Percentiles rank a stretch among this genome's conserved stretches.
phyloP scores from a whole-genome alignment of 2,797 vertebrate genomes.

The Sebastes trivittatus region DNA sequence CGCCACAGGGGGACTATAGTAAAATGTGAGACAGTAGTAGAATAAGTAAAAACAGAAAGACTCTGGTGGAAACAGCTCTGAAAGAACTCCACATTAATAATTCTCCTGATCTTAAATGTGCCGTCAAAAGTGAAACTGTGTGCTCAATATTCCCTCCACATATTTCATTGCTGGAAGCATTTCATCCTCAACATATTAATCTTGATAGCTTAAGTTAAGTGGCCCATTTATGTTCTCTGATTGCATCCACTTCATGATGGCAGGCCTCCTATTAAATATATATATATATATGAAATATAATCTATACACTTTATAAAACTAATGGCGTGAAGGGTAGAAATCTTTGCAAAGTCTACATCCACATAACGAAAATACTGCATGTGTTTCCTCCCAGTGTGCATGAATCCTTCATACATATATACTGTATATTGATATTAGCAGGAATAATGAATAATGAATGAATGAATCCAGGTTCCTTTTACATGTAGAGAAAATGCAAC shows the following conservation, averaged over 20 bases:
- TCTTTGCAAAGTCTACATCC: background rate
- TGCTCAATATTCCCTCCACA: background rate
- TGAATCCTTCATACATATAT: background rate
- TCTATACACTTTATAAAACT: background rate
- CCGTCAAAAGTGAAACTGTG: slow-evolving; percentile 12
- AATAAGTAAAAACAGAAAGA: background rate
- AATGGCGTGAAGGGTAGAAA: background rate
- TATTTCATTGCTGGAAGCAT: slow-evolving; percentile 1
- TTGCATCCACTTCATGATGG: too few species aligned
- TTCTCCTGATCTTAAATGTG: background rate
- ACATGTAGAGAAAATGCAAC: too few species aligned
- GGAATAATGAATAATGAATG: too few species aligned
- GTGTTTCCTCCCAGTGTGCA: background rate
- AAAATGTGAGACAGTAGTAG: background rate
- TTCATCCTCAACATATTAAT: slow-evolving; percentile 4
- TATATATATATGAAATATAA: background rate
- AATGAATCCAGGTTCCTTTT: too few species aligned
- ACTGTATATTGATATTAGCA: background rate
- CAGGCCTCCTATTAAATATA: too few species aligned
- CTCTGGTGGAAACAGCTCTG: background rate
- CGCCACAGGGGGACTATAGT: background rate
- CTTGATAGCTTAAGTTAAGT: background rate
- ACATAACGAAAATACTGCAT: background rate
- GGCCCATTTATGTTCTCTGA: background rate
- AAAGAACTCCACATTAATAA: background rate